A percentile compares a stretch with the other conserved stretches of the same genome.
Conservation (phyloP, 2,113 vertebrate species). For the Mionectes macconnelli region DNA sequence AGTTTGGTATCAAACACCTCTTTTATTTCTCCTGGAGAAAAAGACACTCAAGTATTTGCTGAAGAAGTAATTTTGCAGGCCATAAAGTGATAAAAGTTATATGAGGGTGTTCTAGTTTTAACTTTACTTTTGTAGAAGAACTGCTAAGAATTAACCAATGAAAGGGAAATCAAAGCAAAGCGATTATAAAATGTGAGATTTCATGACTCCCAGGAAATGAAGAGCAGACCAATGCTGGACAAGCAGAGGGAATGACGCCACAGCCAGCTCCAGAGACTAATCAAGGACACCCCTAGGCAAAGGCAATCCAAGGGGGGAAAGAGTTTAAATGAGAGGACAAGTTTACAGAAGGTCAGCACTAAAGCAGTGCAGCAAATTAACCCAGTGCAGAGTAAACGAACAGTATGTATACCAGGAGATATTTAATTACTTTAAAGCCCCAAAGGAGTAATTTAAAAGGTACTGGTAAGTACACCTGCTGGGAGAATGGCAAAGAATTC, state of each 20-base stretch:
- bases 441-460: background rate
- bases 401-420: background rate
- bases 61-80: background rate
- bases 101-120: background rate
- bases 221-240: background rate
- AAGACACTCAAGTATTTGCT: background rate
- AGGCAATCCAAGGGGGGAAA: background rate
- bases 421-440: background rate
- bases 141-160: background rate
- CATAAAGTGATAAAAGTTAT: background rate
- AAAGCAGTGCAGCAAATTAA: background rate
- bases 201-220: background rate
- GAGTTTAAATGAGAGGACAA: background rate
- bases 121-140: background rate
- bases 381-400: background rate
- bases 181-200: background rate
- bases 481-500: background rate
- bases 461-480: background rate
- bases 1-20: background rate
- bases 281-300: background rate
- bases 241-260: background rate
- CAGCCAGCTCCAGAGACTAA: background rate
- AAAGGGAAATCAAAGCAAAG: background rate
- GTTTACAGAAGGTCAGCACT: background rate
- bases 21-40: background rate